These are phyloP conservation scores for Neodiprion fabricii DNA, from an alignment of 1,140 invertebrate genomes.

Conservation along the genomic window DNA sequence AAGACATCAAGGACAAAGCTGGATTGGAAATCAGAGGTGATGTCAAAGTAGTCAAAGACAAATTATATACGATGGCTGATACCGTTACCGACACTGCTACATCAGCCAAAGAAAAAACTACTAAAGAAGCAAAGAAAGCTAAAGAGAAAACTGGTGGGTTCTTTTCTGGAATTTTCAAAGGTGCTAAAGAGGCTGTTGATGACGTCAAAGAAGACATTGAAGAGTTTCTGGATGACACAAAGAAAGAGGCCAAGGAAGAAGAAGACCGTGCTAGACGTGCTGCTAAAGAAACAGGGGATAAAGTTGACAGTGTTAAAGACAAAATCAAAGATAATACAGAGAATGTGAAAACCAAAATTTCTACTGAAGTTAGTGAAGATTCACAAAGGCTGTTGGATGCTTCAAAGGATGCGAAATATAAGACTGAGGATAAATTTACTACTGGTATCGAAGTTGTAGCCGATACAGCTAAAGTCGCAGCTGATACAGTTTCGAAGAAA, in stretches of 20 bases:
- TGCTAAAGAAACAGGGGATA: constrained; percentile 6
- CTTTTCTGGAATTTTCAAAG: constrained; percentile 37
- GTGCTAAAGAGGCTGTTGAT: constrained; percentile 34
- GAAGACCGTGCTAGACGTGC: constrained; percentile 25
- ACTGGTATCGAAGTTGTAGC: background rate
- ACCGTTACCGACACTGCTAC: background rate
- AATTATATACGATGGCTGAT: background rate
- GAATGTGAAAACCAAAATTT: constrained; percentile 9
- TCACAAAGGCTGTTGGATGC: constrained; percentile 13
- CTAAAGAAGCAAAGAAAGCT: constrained; percentile 9
- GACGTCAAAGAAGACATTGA: constrained; percentile 32
- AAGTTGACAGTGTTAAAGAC: constrained; percentile 16
- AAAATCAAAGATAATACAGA: constrained; percentile 13
- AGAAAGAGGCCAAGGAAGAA: constrained; percentile 32
- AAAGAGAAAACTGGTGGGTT: constrained; percentile 34
- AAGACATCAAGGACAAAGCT: constrained; percentile 7
- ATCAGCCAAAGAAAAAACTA: constrained; percentile 15
- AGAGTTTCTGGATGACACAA: constrained; percentile 35
- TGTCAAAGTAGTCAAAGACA: constrained; percentile 2
- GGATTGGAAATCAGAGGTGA: constrained; percentile 16
- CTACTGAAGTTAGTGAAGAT: constrained; percentile 4
- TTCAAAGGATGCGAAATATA: constrained; percentile 17
- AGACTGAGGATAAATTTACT: constrained; percentile 8
- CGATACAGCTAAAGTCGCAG: background rate
- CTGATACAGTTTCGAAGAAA: background rate